Base-by-base conservation (phyloP, 2,113 vertebrate genomes). In the Orcinus orca region DNA sequence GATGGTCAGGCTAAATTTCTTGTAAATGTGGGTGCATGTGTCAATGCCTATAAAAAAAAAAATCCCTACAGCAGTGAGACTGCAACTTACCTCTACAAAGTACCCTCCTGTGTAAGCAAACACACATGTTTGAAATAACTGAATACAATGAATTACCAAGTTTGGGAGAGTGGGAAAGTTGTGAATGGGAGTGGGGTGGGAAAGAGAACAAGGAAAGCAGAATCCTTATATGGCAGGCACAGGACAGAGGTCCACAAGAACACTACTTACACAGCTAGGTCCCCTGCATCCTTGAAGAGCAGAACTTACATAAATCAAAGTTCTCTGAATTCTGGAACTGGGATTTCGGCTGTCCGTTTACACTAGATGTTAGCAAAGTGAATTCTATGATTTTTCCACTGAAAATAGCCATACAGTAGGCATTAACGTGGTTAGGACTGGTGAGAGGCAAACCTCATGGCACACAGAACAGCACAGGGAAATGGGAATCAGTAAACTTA, bases 401-500 rank as follows among this genome's bases (percentile, higher is more conserved):
- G 76, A 73, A 93, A 95, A 87, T 44, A 36, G 12, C n/a, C 77
- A 95, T 0, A 62, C 0, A 15, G 29, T 17, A 70, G 86, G 63
- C 21, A 50, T 36, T 79, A 86, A 88, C 71, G 31, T 31, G 31
- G 90, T 85, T 68, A 38, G 47, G 50, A 18, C 25, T 68, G 73
- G 76, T 20, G 31, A 80, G 85, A 91, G 21, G 62, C 47, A 65
- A 77, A 55, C 3, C 60, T 25, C 47, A 50, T 4, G 60, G 53
- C 71, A 89, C 33, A 89, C 23, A 63, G 67, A 74, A 77, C 20
- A 80, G 88, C 73, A 83, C 11, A 63, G 88, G 81, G 77, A 95
- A 96, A 83, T 14, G 47, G 84, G 62, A 91, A 36, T 82, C 53
- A 53, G 73, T 36, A 97, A 92, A 93, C 44, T 25, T 95, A 36